phyloP scores from a whole-genome alignment of 2,888 invertebrate species.

The Cartodere bifasciata region DNA sequence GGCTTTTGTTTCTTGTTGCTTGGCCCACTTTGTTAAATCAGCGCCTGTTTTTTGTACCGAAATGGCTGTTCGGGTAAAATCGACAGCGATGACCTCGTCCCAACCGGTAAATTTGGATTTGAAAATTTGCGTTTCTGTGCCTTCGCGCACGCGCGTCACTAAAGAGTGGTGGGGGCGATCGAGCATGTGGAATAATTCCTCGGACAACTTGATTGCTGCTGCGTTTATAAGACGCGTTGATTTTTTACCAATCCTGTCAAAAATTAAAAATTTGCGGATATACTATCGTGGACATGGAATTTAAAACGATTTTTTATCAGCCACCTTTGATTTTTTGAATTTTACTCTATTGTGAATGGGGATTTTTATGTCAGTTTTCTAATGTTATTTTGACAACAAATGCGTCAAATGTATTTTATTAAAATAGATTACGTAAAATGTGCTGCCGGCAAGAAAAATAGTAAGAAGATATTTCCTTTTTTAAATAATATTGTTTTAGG shows the following conservation, averaged over 20 bases:
- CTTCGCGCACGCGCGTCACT: constrained; percentile 84
- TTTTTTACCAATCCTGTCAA: constrained; percentile 84
- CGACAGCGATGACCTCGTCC: constrained; percentile 98
- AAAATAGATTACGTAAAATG: too few relatives aligned
- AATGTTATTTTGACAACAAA: too few relatives aligned
- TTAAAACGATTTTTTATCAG: too few relatives aligned
- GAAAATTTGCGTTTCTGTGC: constrained; percentile 85
- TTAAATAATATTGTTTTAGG: too few relatives aligned
- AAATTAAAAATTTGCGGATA: constrained; percentile 3
- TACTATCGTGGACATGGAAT: too few relatives aligned
- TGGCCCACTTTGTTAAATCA: constrained; percentile 86
- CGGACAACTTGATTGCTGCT: constrained; percentile 92
- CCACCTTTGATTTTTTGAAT: too few relatives aligned
- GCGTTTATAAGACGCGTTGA: constrained; percentile 90
- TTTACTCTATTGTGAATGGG: too few relatives aligned
- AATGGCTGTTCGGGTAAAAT: constrained; percentile 96
- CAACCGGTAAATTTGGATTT: constrained; percentile 95
- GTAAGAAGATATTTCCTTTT: too few relatives aligned
- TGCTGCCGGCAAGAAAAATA: too few relatives aligned
- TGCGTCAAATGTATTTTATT: too few relatives aligned
- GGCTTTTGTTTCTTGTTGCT: constrained; percentile 79
- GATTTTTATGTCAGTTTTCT: too few relatives aligned
- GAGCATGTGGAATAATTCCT: constrained; percentile 93
- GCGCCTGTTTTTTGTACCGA: constrained; percentile 94
- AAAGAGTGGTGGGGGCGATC: constrained; percentile 75